These are phyloP conservation scores for Saturnia pavonia DNA, from an alignment of 2,888 invertebrate genomes.

Conservation along the genomic window DNA sequence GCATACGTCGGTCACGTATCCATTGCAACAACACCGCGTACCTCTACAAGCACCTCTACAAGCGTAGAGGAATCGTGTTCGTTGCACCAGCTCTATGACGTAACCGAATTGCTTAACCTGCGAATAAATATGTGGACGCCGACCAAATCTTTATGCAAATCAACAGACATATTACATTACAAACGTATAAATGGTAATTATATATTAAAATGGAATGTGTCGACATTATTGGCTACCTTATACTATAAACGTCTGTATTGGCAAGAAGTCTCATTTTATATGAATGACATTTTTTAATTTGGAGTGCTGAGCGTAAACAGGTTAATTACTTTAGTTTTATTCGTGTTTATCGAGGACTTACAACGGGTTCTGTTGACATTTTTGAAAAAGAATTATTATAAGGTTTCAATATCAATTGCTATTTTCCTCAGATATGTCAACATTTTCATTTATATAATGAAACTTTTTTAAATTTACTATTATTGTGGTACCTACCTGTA, in stretches of 20 bases:
- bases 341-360: neutral
- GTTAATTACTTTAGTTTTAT: neutral
- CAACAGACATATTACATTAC: neutral
- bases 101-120: neutral
- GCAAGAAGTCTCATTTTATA: neutral
- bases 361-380: neutral
- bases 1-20: neutral
- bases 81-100: neutral
- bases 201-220: neutral
- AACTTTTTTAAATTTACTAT: too few species aligned
- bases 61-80: neutral
- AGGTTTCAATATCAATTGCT: neutral
- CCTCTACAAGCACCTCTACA: too few species aligned
- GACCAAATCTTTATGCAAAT: conserved; percentile 2
- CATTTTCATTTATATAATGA: too few species aligned
- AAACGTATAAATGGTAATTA: conserved; percentile 3
- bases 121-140: conserved; percentile 3
- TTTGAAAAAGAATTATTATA: neutral
- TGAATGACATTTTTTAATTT: neutral
- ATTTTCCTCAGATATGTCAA: neutral
- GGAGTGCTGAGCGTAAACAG: neutral
- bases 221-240: neutral
- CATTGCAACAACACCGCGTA: too few species aligned
- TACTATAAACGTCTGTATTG: neutral
- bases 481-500: too few species aligned